These are phyloP conservation scores for Mactra quadrangularis DNA, from an alignment of 1,140 invertebrate genomes.

Conservation along the genomic window DNA sequence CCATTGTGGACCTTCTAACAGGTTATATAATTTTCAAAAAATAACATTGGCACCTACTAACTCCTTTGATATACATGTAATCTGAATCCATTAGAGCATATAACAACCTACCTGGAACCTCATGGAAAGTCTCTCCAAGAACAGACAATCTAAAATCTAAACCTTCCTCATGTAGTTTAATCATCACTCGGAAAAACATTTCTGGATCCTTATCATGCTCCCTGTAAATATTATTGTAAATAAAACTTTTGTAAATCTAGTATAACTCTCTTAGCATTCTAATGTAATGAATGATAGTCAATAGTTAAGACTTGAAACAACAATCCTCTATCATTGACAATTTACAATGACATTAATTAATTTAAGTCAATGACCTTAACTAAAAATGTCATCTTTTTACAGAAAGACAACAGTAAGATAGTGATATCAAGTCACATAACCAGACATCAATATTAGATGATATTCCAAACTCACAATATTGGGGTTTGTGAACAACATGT, in stretches of 20 bases:
- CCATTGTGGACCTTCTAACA: too few relatives aligned
- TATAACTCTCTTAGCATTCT: neutral
- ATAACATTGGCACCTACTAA: too few relatives aligned
- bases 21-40: too few relatives aligned
- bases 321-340: neutral
- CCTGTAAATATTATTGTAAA: conserved; percentile 81
- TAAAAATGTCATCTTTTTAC: too few relatives aligned
- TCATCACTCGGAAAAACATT: conserved; percentile 87
- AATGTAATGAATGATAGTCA: neutral
- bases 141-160: conserved; percentile 87
- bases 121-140: conserved; percentile 86
- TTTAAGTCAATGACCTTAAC: too few relatives aligned
- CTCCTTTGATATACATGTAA: too few relatives aligned
- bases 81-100: too few relatives aligned
- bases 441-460: too few relatives aligned
- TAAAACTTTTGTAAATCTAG: neutral
- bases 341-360: neutral
- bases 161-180: conserved; percentile 85
- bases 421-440: too few relatives aligned
- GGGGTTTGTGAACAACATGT: too few relatives aligned
- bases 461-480: too few relatives aligned
- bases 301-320: neutral
- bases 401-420: too few relatives aligned
- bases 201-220: conserved; percentile 92
- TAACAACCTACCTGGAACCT: conserved; percentile 84